A percentile compares a stretch with the other conserved stretches of the same genome.
Conservation (phyloP, 2,113 vertebrate species). For the Corythaeola cristata region DNA sequence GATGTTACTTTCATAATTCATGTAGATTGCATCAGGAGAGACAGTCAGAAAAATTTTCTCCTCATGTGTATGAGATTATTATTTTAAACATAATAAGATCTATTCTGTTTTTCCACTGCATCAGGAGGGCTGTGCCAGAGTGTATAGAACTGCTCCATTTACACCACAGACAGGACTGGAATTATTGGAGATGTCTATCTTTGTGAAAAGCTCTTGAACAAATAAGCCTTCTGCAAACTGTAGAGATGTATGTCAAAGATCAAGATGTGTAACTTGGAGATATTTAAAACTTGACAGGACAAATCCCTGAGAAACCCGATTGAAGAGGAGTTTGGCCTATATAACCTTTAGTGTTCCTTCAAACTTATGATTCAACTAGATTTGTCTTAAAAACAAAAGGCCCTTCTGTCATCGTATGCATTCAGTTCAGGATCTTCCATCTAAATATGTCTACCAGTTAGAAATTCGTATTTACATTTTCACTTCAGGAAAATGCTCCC, state of each 20-base stretch:
- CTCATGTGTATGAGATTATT: background rate
- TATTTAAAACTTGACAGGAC: background rate
- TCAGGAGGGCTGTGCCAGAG: background rate
- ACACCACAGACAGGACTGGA: background rate
- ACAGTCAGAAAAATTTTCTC: background rate
- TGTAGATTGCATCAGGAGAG: background rate
- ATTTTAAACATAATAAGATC: background rate
- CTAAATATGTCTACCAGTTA: background rate
- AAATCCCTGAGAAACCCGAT: background rate
- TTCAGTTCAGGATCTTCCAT: background rate
- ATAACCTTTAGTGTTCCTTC: background rate
- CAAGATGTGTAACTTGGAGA: background rate
- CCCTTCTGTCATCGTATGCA: background rate
- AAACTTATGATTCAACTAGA: background rate
- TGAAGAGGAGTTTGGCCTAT: background rate
- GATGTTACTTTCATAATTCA: background rate
- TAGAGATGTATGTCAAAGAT: background rate
- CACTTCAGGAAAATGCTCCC: background rate
- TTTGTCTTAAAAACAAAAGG: background rate
- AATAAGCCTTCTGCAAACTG: background rate
- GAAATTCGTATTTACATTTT: background rate
- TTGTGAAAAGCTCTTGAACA: background rate
- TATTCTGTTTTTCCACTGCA: background rate
- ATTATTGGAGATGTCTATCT: background rate
- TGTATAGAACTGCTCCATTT: background rate